Base-by-base conservation (phyloP, 2,888 invertebrate species). In the Lacanobia oleracea region DNA sequence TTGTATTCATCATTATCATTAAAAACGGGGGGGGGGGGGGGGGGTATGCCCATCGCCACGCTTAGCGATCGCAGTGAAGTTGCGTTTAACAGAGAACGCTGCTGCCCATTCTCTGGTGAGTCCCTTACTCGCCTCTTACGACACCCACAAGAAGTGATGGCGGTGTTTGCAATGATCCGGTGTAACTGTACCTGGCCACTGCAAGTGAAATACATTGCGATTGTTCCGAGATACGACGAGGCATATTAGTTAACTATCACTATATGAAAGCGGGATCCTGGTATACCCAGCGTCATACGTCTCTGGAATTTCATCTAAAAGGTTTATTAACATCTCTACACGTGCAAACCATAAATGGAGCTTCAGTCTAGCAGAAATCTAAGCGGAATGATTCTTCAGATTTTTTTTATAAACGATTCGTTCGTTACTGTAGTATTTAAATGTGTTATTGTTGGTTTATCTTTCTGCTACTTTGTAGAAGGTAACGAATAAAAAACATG, bases 241-340 rank as follows among this genome's bases (percentile, higher is more conserved):
- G 12, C 16, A 66, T 27, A 27, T 1, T 2, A 2, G 27, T 27
- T 27, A 23, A 40, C 60, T 57, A 51, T 43, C 27, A 33, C 27
- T 12, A 1, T 37, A 40, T 37, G 63, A n/a, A 57, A 23, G 16
- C 16, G 10, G 43, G 14, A 40, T 9, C 33, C 16, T 51, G 3
- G 5, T 5, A 21, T 53, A 12, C 23, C 2, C 48, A 8, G 18
- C 1, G 9, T 23, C 12, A 62, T 37, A 40, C 54, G 45, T 56
- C 54, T 43, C 10, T 68, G 14, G 75, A 68, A 68, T 75, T 4
- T 10, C 7, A 68, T 64, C 43, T 16, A 54, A n/a, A 23, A 8
- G 23, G 43, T 40, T 64, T 18, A 63, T 59, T 75, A 12, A n/a
- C 14, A 45, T 16, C 51, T 43, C 14, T 23, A 23, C 43, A 37